Evolutionary conservation across 1,140 invertebrate genomes (phyloP).

Genomic region (Zaprionus camerounensis): DNA sequence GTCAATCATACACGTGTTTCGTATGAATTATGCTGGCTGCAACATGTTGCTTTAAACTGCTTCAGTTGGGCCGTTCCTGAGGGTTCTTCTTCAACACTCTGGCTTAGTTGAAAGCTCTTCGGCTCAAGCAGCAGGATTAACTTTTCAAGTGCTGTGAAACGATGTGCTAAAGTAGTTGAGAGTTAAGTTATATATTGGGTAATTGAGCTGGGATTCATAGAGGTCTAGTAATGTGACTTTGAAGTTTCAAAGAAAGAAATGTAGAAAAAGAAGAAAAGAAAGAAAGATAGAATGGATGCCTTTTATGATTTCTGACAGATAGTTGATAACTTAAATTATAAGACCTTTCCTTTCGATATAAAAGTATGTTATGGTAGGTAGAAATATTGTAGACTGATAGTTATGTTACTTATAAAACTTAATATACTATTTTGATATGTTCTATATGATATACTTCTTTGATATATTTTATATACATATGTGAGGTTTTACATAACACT

Average conservation of each 20-base stretch:
- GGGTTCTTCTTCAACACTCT: background rate
- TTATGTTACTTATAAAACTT: no score
- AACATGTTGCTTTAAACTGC: conserved; percentile 8
- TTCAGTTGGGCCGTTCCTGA: background rate
- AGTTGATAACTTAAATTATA: no score
- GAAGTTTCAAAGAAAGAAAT: background rate
- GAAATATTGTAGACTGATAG: no score
- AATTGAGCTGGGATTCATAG: background rate
- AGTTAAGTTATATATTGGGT: background rate
- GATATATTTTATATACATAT: no score
- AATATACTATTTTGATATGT: no score
- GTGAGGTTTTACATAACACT: no score
- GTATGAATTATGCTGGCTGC: conserved; percentile 2
- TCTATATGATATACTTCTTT: no score
- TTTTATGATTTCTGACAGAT: no score
- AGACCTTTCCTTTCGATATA: no score
- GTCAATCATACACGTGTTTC: conserved; percentile 7
- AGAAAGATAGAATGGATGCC: no score
- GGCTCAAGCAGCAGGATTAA: background rate
- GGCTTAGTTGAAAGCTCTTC: background rate
- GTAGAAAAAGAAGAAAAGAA: no score
- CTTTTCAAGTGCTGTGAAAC: background rate
- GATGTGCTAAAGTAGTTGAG: background rate
- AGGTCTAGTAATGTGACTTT: background rate
- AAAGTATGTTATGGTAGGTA: no score